Evolutionary conservation across 2,797 vertebrate species (phyloP), one percentile per base, ranked within the genome.

Genomic region (Jordanella pulchra): DNA sequence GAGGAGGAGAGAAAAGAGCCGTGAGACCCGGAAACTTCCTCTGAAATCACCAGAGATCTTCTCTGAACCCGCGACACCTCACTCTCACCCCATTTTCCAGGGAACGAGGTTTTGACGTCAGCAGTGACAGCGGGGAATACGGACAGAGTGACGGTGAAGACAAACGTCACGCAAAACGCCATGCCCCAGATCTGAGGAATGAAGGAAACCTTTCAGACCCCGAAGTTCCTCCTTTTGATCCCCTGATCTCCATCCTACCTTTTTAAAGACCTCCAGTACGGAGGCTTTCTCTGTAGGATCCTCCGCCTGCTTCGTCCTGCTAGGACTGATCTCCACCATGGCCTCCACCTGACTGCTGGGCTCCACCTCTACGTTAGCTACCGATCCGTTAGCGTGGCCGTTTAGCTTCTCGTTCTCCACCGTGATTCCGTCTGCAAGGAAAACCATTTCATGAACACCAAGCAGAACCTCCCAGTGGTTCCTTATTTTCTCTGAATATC

Each of bases 101-200:
- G 64, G 15, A 87, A 88, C 0, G 54, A 42, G 0, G 93, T 96
- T 75, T 56, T 88, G 69, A 96, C 94, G 42, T 96, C 95, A n/a
- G 93, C 95, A 0, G 96, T 96, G 77, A 97, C 87, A 0, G 96
- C 96, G 0, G 97, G 97, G 71, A 96, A 97, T 68, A 97, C 95
- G 0, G 97, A 95, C 68, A 97, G 93, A 0, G 96, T 97, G 73
- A 97, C 95, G 0, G 93, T 95, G 92, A 97, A 97, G 50, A 95
- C 94, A 13, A 97, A 91, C 0, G 95, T 95, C 65, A 97, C 95
- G 13, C 95, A 96, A 75, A 97, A 93, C 3, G 97, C 97, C 92
- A 94, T 95, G 82, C 95, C 92, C 96, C 95, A 94, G 80, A 97
- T 93, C 97, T 97, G 17, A 32, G 55, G 81, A 60, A 21, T 17